Percentiles rank a stretch among this genome's conserved stretches.
Conservation (phyloP, 2,113 vertebrate genomes). For the Acanthochromis polyacanthus region DNA sequence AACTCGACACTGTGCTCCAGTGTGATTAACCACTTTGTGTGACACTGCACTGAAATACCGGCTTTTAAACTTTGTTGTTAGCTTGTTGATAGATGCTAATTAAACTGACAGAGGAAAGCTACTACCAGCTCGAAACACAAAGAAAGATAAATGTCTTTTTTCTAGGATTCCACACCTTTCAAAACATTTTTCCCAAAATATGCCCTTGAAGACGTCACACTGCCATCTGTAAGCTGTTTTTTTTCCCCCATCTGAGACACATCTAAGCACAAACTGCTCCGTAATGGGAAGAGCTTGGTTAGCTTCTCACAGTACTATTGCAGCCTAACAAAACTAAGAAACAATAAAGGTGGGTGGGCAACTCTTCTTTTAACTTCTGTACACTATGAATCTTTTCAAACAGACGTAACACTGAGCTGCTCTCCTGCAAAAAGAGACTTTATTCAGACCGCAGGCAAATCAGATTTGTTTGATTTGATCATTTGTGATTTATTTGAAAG, state of each 20-base stretch:
- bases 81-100: slow-evolving; percentile 5
- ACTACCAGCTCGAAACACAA: neutral
- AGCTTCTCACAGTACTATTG: slow-evolving; percentile 28
- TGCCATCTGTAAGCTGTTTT: slow-evolving; percentile 52
- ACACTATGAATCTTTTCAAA: slow-evolving; percentile 18
- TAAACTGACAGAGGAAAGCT: neutral
- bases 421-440: slow-evolving; percentile 4
- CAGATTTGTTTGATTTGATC: too few relatives aligned
- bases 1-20: neutral
- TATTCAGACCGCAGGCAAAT: too few relatives aligned
- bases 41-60: neutral
- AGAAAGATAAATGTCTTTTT: neutral
- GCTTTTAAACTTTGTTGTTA: neutral
- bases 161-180: slow-evolving; percentile 28
- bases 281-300: slow-evolving; percentile 48
- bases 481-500: too few relatives aligned
- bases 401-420: slow-evolving; percentile 15
- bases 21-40: neutral
- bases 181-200: slow-evolving; percentile 26
- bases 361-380: slow-evolving; percentile 33
- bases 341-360: slow-evolving; percentile 64
- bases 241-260: slow-evolving; percentile 40
- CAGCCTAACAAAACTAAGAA: slow-evolving; percentile 58
- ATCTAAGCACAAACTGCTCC: slow-evolving; percentile 29
- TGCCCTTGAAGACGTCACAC: slow-evolving; percentile 39